Evolutionary conservation across 1,140 invertebrate species (phyloP).

Genomic region (Macrosteles quadrilineatus): DNA sequence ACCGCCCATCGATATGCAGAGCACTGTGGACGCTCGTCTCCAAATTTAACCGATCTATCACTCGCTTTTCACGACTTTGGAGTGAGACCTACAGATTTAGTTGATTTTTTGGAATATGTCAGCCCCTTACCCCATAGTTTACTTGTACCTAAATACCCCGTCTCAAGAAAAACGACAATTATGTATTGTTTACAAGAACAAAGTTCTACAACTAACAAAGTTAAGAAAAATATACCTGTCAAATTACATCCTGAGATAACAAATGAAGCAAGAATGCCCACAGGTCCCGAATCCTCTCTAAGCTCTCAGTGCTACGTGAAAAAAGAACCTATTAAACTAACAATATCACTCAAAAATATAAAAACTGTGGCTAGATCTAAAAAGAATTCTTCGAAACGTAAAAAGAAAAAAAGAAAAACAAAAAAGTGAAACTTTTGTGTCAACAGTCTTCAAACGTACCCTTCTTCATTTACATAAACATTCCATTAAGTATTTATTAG

Average conservation of each 20-base stretch:
- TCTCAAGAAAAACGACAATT: neutral
- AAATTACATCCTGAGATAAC: no score
- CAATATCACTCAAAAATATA: conserved; percentile 1
- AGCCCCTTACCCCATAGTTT: neutral
- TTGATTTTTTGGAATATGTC: neutral
- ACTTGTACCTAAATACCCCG: neutral
- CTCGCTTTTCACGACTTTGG: conserved; percentile 1
- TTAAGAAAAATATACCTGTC: neutral
- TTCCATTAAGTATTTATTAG: no score
- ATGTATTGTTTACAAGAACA: neutral
- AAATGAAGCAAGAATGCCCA: no score
- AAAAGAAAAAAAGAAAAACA: no score
- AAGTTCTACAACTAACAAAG: neutral
- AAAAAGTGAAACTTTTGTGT: no score
- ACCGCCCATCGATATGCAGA: neutral
- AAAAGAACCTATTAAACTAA: conserved; percentile 4
- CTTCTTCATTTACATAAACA: no score
- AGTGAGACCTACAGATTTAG: neutral
- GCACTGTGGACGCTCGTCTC: neutral
- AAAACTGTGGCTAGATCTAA: neutral
- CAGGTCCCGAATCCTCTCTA: no score
- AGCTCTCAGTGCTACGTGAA: no score
- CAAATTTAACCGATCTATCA: neutral
- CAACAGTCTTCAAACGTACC: no score
- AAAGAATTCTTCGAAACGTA: no score